Evolutionary conservation across 1,140 invertebrate species (phyloP).

Genomic region (Yoshiicerus persimilis): DNA sequence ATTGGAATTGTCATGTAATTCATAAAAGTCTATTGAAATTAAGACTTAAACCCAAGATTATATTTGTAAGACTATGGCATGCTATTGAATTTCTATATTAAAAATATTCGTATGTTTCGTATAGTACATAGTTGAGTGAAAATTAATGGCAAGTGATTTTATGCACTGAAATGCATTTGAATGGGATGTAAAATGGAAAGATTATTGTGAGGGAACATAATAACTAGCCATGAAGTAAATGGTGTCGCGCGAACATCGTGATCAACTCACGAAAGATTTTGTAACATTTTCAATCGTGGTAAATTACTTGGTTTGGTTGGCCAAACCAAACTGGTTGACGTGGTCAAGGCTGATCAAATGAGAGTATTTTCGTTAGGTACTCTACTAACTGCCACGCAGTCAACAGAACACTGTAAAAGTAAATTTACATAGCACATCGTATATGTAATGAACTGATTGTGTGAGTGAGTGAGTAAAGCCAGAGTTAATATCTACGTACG

Average conservation of each 20-base stretch:
- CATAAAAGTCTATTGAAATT: background rate
- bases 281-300: conserved; percentile 13
- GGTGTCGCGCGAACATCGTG: conserved; percentile 16
- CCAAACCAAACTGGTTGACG: conserved; percentile 13
- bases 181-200: background rate
- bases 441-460: background rate
- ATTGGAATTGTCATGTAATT: no score
- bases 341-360: conserved; percentile 21
- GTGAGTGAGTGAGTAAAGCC: background rate
- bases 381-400: background rate
- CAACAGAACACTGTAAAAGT: background rate
- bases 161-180: background rate
- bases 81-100: no score
- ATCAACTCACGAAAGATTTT: conserved; percentile 10
- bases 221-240: background rate
- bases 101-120: no score
- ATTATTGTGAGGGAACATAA: background rate
- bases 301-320: conserved; percentile 4
- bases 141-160: background rate
- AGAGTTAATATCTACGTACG: background rate
- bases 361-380: conserved; percentile 18
- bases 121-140: background rate
- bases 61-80: no score
- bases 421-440: background rate
- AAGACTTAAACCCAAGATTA: background rate